Base-by-base conservation (phyloP, 2,113 vertebrate species). In the Ctenodactylus gundi region DNA sequence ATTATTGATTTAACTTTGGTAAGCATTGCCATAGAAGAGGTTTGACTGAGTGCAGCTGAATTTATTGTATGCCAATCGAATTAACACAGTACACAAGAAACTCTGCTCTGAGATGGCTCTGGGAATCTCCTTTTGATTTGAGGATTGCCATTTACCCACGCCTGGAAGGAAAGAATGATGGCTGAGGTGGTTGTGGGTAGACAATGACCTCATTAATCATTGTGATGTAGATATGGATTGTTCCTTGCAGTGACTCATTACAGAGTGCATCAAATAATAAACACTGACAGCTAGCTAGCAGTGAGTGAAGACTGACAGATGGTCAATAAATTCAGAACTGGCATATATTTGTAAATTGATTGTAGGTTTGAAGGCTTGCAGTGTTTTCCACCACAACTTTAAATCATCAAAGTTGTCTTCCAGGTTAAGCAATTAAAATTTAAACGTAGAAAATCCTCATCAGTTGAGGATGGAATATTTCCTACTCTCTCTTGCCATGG, bases 221-320 rank as follows among this genome's bases (percentile, higher is more conserved):
- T 84, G 84, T 91, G 97, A 97, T 97, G 97, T 91, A 97, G 97
- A 97, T 95, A 96, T 58, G 96, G 94, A 96, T 95, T 96, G 94
- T 94, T 98, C 94, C 96, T 98, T 97, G 95, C 97, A 97, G 96
- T 97, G 97, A 98, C 88, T 97, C 98, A 98, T 98, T 98, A 97
- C 41, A 93, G 93, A 97, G 92, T 83, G 76, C 97, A 97, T 98
- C 97, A 98, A 94, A 98, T 98, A 98, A 97, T 98, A 98, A 98
- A 97, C 94, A 98, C 94, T 97, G 98, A 97, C 98, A 98, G 95
- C 96, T 93, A 97, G 94, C 97, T 97, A 91, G 51, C 90, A 97
- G 88, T 97, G 96, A 98, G 90, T 97, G 96, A 98, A 98, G 94
- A 94, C 97, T 98, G 97, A 98, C 98, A 98, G 98, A 98, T 98